Evolutionary conservation across 2,797 vertebrate genomes (phyloP).

Genomic region (Sarcophilus harrisii): DNA sequence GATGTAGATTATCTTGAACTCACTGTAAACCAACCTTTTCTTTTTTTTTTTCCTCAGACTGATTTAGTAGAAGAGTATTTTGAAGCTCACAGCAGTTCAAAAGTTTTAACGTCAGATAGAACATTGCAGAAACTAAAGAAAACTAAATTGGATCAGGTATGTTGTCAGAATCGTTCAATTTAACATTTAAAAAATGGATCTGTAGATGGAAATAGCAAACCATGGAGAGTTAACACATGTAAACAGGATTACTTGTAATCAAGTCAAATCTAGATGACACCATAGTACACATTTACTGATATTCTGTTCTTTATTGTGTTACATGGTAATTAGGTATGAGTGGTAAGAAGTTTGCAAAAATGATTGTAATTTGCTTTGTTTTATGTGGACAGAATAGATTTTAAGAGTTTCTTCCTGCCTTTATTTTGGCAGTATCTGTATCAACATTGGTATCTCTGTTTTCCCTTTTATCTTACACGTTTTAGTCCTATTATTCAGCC

Average conservation of each 20-base stretch:
- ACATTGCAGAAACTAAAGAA: constrained; percentile 93
- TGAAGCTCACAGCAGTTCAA: constrained; percentile 97
- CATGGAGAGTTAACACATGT: neutral
- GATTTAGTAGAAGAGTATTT: constrained; percentile 96
- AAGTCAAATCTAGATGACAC: constrained; percentile 14
- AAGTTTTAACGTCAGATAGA: constrained; percentile 95
- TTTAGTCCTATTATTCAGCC: neutral
- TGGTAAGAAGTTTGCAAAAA: constrained; percentile 13
- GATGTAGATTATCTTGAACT: constrained; percentile 25
- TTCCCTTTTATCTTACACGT: constrained; percentile 15
- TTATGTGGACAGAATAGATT: constrained; percentile 20
- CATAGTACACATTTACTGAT: neutral
- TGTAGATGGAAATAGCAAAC: neutral
- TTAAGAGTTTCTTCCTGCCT: neutral
- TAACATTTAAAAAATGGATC: neutral
- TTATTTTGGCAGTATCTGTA: constrained; percentile 25
- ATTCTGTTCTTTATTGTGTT: neutral
- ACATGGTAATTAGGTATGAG: neutral
- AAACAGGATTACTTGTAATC: constrained; percentile 8
- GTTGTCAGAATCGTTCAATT: constrained; percentile 54
- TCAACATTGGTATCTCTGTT: constrained; percentile 9
- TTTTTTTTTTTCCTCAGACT: constrained; percentile 82
- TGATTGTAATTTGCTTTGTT: constrained; percentile 7
- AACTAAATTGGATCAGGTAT: constrained; percentile 93
- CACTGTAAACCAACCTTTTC: constrained; percentile 65